Conservation (phyloP, 2,113 vertebrate species). For the Glaucomys volans region DNA sequence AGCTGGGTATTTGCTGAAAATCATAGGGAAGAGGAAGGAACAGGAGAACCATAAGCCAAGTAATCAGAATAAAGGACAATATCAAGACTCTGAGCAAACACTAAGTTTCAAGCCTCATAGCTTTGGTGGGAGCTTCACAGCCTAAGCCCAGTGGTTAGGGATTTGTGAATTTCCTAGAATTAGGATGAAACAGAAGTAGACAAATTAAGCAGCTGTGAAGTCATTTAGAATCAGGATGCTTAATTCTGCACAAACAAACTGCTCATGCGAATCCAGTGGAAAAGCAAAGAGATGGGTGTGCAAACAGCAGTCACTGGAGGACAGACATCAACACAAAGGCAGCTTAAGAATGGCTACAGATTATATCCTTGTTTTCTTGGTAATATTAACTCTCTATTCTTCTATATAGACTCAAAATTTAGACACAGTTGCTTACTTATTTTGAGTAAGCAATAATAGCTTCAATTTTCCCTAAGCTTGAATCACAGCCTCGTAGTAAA, state of each 20-base stretch:
- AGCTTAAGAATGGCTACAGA: background rate
- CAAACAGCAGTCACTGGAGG: background rate
- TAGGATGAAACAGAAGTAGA: background rate
- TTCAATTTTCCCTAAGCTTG: background rate
- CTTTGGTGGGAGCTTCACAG: background rate
- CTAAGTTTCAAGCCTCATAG: background rate
- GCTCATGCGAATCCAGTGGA: background rate
- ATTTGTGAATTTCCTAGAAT: background rate
- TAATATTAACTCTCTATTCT: slow-evolving; percentile 27
- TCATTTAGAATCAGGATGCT: background rate
- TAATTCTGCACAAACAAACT: background rate
- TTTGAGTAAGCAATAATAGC: slow-evolving; percentile 58
- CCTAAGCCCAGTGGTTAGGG: background rate
- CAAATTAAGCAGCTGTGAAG: slow-evolving; percentile 2
- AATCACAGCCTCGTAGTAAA: slow-evolving; percentile 65
- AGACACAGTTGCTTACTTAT: slow-evolving; percentile 51
- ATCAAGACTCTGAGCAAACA: background rate
- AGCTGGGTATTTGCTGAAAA: slow-evolving; percentile 11
- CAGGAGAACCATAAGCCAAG: background rate
- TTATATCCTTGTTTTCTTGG: slow-evolving; percentile 36
- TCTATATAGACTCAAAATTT: slow-evolving; percentile 33
- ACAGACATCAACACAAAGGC: background rate
- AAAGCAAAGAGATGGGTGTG: background rate
- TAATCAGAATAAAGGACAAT: background rate
- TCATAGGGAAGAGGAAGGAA: background rate